Conservation (phyloP, 2,888 invertebrate genomes). For the Drosophila demipolita region DNA sequence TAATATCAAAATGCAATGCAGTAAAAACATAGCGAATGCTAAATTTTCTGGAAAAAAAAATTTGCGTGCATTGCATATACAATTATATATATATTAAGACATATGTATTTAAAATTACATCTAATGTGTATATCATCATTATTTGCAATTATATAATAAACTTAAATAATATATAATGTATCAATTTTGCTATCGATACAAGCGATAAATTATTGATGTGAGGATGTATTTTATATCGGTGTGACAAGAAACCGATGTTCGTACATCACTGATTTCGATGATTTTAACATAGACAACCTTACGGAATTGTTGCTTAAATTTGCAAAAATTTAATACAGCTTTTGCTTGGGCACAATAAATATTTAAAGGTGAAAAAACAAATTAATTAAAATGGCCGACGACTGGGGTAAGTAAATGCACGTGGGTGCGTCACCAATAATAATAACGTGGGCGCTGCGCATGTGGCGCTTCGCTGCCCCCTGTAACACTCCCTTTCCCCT, state of each 20-base stretch:
- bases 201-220: constrained; percentile 15
- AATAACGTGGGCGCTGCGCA: constrained; percentile 65
- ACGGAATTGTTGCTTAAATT: constrained; percentile 51
- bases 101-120: not conserved
- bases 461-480: constrained; percentile 52
- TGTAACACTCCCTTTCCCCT: constrained; percentile 5
- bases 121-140: too few relatives aligned
- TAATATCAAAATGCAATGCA: not conserved
- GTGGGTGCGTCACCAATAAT: constrained; percentile 50
- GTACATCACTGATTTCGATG: constrained; percentile 51
- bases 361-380: constrained; percentile 23
- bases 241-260: constrained; percentile 15
- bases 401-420: constrained; percentile 89
- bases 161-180: not conserved
- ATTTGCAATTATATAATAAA: constrained; percentile 9
- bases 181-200: constrained; percentile 20
- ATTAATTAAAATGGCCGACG: constrained; percentile 87
- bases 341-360: constrained; percentile 32
- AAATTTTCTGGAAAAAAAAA: not conserved
- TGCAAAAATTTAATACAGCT: constrained; percentile 27
- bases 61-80: not conserved
- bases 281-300: constrained; percentile 46
- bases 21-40: not conserved
- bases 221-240: constrained; percentile 1
- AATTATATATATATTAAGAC: not conserved